Evolutionary conservation across 1,140 invertebrate genomes (phyloP).

Genomic region (Myzus persicae): DNA sequence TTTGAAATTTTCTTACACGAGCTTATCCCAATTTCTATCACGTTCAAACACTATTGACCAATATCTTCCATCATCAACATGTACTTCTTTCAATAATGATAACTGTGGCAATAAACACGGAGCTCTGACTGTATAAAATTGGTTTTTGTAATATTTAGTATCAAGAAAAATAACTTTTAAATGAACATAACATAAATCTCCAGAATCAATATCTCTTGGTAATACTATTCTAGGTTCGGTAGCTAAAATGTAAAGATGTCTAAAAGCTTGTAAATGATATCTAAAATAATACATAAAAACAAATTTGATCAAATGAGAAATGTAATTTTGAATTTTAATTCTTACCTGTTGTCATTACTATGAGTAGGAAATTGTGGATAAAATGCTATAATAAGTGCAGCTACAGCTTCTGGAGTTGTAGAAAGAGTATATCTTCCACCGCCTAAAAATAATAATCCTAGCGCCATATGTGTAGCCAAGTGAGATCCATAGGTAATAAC

Average conservation of each 20-base stretch:
- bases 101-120: slow-evolving; percentile 89
- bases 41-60: slow-evolving; percentile 86
- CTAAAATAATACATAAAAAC: slow-evolving; percentile 18
- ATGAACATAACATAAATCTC: slow-evolving; percentile 81
- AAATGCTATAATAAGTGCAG: slow-evolving; percentile 88
- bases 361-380: slow-evolving; percentile 97
- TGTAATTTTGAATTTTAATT: slow-evolving; percentile 41
- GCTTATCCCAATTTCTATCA: slow-evolving; percentile 82
- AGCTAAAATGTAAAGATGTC: slow-evolving; percentile 94
- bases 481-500: slow-evolving; percentile 89
- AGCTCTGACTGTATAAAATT: slow-evolving; percentile 72
- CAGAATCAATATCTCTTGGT: slow-evolving; percentile 83
- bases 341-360: slow-evolving; percentile 90
- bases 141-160: slow-evolving; percentile 67
- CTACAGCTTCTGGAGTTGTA: slow-evolving; percentile 83
- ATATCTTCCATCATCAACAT: slow-evolving; percentile 78
- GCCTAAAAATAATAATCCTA: slow-evolving; percentile 93
- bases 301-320: neutral
- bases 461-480: slow-evolving; percentile 92
- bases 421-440: slow-evolving; percentile 88
- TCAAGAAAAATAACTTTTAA: slow-evolving; percentile 73
- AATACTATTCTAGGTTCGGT: slow-evolving; percentile 87
- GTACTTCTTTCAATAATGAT: slow-evolving; percentile 74
- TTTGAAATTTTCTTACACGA: slow-evolving; percentile 68
- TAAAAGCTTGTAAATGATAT: slow-evolving; percentile 85